A percentile compares a stretch with the other conserved stretches of the same genome.
Conservation (phyloP, 2,888 invertebrate genomes). For the Meteorus cinctellus region DNA sequence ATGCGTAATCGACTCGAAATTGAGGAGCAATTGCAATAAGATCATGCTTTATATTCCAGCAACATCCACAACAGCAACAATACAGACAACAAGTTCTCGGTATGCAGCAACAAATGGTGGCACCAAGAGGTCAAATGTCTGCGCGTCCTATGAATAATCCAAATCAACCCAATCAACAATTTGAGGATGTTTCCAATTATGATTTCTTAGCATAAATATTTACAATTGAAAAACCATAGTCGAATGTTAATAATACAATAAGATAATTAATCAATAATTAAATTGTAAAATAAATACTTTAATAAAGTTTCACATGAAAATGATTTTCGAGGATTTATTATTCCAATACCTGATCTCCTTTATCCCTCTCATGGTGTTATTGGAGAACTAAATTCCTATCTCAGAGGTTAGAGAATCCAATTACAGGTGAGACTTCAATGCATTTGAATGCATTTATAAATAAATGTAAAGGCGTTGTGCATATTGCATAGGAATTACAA, state of each 20-base stretch:
- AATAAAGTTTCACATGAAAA: background rate
- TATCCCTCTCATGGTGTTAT: no score
- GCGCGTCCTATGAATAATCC: conserved; percentile 71
- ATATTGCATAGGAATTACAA: no score
- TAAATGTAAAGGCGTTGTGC: no score
- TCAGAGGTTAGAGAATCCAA: background rate
- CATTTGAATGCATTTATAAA: no score
- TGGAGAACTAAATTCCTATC: background rate
- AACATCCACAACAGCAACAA: conserved; percentile 84
- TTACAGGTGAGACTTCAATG: no score
- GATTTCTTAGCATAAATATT: conserved; percentile 72
- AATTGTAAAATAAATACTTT: background rate
- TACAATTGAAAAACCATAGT: background rate
- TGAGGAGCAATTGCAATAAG: conserved; percentile 2
- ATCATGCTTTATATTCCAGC: conserved; percentile 60
- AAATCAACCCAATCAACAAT: conserved; percentile 73
- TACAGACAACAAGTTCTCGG: conserved; percentile 79
- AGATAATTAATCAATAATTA: background rate
- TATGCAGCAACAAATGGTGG: conserved; percentile 76
- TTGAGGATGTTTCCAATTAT: conserved; percentile 75
- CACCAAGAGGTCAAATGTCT: conserved; percentile 73
- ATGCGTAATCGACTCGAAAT: no score
- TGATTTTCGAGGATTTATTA: no score
- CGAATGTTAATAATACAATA: background rate
- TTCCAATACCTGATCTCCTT: no score